Conservation (phyloP, 2,797 vertebrate genomes). For the Gila robusta region DNA sequence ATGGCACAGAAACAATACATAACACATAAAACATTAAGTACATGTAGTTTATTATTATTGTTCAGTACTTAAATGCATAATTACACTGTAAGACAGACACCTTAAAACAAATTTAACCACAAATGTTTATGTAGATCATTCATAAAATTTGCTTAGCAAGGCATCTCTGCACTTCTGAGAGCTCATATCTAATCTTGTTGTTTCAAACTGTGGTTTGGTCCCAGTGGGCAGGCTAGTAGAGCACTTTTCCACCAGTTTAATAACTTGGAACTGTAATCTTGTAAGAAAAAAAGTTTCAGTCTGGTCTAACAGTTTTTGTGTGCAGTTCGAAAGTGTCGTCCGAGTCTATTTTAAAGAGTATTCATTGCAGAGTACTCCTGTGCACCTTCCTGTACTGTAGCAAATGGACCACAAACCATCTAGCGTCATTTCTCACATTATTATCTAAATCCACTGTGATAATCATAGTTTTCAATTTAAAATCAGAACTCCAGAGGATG, state of each 20-base stretch:
- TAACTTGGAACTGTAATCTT: slow-evolving; percentile 39
- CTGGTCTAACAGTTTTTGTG: background rate
- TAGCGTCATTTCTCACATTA: background rate
- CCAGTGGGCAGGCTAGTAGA: background rate
- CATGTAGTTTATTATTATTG: background rate
- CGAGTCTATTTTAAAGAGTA: background rate
- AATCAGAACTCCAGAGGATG: slow-evolving; percentile 31
- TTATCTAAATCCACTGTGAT: background rate
- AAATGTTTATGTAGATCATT: background rate
- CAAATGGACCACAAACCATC: background rate
- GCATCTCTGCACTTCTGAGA: slow-evolving; percentile 20
- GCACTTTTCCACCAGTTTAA: slow-evolving; percentile 42
- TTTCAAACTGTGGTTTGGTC: slow-evolving; percentile 39
- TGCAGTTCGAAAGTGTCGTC: background rate
- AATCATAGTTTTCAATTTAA: slow-evolving; percentile 35
- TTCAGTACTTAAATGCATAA: background rate
- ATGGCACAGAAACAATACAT: background rate
- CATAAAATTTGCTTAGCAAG: slow-evolving; percentile 39
- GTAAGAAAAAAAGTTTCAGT: background rate
- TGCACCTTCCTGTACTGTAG: background rate
- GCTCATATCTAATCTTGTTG: slow-evolving; percentile 29
- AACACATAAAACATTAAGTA: background rate
- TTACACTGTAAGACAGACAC: background rate
- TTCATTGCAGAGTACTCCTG: background rate
- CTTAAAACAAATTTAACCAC: background rate